A percentile compares a stretch with the other conserved stretches of the same genome.
Evolutionary conservation across 2,113 vertebrate genomes (phyloP).

Genomic region (Atrichornis clamosus): DNA sequence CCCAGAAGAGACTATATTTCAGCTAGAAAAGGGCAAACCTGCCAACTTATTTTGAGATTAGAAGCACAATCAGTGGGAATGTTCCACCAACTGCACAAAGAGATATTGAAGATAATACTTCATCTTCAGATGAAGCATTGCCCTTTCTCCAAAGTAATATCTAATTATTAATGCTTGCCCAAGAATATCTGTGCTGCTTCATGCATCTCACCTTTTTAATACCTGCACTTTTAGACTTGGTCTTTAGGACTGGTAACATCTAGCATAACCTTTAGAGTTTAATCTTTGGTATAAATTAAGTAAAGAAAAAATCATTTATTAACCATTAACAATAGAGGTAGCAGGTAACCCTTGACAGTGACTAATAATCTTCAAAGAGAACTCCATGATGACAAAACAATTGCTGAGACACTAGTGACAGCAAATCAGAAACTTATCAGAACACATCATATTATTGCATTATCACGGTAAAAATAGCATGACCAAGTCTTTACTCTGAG

Average conservation of each 20-base stretch:
- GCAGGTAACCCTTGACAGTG: not conserved
- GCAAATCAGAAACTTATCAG: not conserved
- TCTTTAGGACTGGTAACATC: not conserved
- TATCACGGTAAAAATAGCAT: not conserved
- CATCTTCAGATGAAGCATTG: conserved; percentile 69
- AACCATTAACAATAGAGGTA: not conserved
- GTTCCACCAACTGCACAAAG: conserved; percentile 53
- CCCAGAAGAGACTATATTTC: conserved; percentile 65
- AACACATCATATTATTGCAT: not conserved
- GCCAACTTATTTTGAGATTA: conserved; percentile 69
- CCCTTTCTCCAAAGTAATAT: conserved; percentile 68
- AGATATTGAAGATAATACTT: conserved; percentile 60
- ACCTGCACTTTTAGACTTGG: not conserved
- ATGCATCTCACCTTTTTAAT: conserved; percentile 27
- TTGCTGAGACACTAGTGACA: not conserved
- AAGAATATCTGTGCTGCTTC: conserved; percentile 48
- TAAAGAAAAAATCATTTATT: conserved; percentile 10
- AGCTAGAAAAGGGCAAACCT: conserved; percentile 72
- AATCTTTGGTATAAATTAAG: conserved; percentile 33
- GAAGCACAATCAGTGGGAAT: conserved; percentile 51
- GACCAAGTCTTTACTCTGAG: not conserved
- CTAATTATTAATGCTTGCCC: conserved; percentile 68
- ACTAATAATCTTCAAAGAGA: not conserved
- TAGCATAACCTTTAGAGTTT: conserved; percentile 45
- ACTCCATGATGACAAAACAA: not conserved